phyloP scores from a whole-genome alignment of 1,140 invertebrate genomes.

The Cherax destructor region DNA sequence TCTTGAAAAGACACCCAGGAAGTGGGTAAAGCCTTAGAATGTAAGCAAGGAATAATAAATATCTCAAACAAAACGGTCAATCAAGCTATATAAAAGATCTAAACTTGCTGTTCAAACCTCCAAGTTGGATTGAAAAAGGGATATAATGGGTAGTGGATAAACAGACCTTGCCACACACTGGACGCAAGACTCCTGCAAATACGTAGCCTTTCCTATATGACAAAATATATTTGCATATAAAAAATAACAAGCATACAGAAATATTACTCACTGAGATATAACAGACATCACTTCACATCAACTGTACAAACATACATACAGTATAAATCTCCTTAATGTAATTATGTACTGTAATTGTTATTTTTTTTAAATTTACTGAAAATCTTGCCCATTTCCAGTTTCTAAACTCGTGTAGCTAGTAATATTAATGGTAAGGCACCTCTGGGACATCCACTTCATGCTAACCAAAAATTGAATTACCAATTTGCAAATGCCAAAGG shows the following conservation, averaged over 20 bases:
- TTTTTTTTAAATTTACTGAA: neutral
- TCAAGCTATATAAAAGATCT: constrained; percentile 7
- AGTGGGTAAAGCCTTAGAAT: neutral
- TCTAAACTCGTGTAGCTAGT: neutral
- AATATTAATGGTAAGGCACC: neutral
- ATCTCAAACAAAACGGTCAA: neutral
- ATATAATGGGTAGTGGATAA: neutral
- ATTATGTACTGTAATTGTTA: neutral
- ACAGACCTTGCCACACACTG: constrained; percentile 1
- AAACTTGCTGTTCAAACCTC: neutral
- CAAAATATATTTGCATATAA: neutral
- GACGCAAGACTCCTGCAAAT: constrained; percentile 2
- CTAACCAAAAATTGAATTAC: neutral
- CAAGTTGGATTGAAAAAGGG: neutral
- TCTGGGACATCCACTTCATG: neutral
- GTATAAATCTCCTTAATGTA: too few relatives aligned
- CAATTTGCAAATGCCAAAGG: too few relatives aligned
- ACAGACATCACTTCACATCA: neutral
- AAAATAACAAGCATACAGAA: neutral
- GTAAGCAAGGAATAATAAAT: constrained; percentile 3
- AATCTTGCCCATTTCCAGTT: neutral
- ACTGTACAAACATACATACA: neutral
- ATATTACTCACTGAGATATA: neutral
- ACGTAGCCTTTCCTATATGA: neutral
- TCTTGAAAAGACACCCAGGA: neutral